These are phyloP conservation scores for Microplitis manilae DNA, from an alignment of 2,888 invertebrate genomes.

Conservation along the genomic window DNA sequence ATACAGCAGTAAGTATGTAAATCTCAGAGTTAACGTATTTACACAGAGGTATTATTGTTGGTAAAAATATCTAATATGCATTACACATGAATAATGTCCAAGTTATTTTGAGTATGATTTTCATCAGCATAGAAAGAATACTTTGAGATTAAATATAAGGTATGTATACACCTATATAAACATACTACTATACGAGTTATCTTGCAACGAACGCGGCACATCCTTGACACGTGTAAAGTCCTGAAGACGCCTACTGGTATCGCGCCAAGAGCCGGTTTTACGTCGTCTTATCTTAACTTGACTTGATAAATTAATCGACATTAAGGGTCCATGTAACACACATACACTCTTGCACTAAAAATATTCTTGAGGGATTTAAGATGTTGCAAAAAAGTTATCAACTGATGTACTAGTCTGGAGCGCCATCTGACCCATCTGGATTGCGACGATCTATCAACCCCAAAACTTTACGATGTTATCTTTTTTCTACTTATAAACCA, in stretches of 20 bases:
- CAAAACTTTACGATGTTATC: slow-evolving; percentile 46
- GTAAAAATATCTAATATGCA: neutral
- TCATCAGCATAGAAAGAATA: slow-evolving; percentile 24
- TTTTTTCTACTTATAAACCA: slow-evolving; percentile 8
- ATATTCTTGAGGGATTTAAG: slow-evolving; percentile 15
- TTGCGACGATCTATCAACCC: slow-evolving; percentile 63
- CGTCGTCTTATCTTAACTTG: slow-evolving; percentile 49
- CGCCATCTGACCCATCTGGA: slow-evolving; percentile 60
- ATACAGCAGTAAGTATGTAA: neutral
- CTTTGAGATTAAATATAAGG: slow-evolving; percentile 14
- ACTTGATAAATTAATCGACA: slow-evolving; percentile 69
- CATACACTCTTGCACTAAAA: slow-evolving; percentile 15
- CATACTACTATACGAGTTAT: slow-evolving; percentile 6
- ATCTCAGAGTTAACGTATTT: neutral
- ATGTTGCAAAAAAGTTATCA: neutral
- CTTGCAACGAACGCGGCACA: slow-evolving; percentile 20
- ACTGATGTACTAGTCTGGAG: slow-evolving; percentile 40
- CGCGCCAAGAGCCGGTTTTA: slow-evolving; percentile 45
- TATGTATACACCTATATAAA: slow-evolving; percentile 11
- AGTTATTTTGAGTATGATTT: slow-evolving; percentile 28
- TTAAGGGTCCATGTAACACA: slow-evolving; percentile 49
- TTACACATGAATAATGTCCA: slow-evolving; percentile 28
- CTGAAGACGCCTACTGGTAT: slow-evolving; percentile 37
- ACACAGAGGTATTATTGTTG: slow-evolving; percentile 5
- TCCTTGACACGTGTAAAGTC: slow-evolving; percentile 38